Base-by-base conservation (phyloP, 2,113 vertebrate genomes). In the Bagarius yarrelli region DNA sequence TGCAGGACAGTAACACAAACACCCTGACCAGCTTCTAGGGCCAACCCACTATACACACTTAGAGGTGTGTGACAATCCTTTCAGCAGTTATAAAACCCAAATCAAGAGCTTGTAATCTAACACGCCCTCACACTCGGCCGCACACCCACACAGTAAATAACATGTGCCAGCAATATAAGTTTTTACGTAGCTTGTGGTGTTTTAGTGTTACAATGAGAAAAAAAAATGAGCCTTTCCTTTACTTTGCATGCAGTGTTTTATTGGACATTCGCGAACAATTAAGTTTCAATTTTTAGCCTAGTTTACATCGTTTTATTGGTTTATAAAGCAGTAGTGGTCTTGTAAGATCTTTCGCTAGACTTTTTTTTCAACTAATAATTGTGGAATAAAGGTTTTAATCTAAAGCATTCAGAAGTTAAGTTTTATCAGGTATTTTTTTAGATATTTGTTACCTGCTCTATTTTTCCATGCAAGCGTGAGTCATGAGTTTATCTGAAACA, bases 141-240 rank as follows among this genome's bases (percentile, higher is more conserved):
- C 67, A 50, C 61, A 15, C 76, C 13, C 32, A 57, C 77, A 72
- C 72, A 70, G 69, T 63, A 78, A 56, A 73, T 30, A 72, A 72
- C 47, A 27, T 71, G 25, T 72, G 47, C 19, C 30, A 72, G 25
- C 69, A 72, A 72, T 72, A 53, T 11, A 25, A 9, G 27, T 53
- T 72, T n/a, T 53, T 53, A 72, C 32, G 25, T 19, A 32, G 69
- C 69, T 72, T 19, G 47, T 16, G 19, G 25, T 30, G 23, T 25
- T 21, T 15, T 5, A 8, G 8, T 27, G 47, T 13, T 47, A 50
- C 1, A 25, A 50, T 16, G 25, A 16, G n/a, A 19, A 50, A 18
- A n/a, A 27, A 30, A 25, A 69, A 50, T 1, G 12, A 44, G 53
- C n/a, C 47, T 15, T 27, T 50, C 67, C 30, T 71, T 72, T 16